A percentile compares a stretch with the other conserved stretches of the same genome.
Conservation (phyloP, 2,888 invertebrate species). For the Sericinus montela region DNA sequence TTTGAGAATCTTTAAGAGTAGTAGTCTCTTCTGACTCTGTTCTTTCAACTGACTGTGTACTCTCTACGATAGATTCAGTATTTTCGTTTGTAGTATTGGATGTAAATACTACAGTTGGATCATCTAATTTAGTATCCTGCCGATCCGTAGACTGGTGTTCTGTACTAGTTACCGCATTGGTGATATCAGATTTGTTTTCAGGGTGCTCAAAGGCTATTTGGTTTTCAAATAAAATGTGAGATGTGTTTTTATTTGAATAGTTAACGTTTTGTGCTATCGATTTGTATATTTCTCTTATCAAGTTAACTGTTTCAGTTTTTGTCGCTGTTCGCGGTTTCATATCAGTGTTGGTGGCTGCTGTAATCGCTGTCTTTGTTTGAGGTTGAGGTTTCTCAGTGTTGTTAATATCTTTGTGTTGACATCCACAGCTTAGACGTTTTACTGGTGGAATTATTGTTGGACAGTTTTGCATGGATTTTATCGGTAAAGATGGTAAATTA, state of each 20-base stretch:
- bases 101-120: not conserved
- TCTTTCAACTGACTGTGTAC: not conserved
- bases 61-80: not conserved
- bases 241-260: conserved; percentile 38
- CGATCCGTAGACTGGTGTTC: conserved; percentile 1
- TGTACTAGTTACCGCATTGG: not conserved
- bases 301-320: conserved; percentile 52
- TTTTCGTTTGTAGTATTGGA: not conserved
- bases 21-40: not conserved
- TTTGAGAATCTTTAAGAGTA: not conserved
- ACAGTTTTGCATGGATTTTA: conserved; percentile 49
- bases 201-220: conserved; percentile 3
- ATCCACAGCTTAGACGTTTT: conserved; percentile 40
- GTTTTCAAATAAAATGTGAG: conserved; percentile 34
- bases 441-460: conserved; percentile 50
- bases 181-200: conserved; percentile 2
- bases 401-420: conserved; percentile 34
- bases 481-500: conserved; percentile 28
- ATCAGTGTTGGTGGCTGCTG: conserved; percentile 51
- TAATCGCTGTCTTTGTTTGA: conserved; percentile 21
- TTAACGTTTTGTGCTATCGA: conserved; percentile 51
- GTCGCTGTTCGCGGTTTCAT: conserved; percentile 24
- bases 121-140: not conserved
- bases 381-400: conserved; percentile 2
- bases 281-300: conserved; percentile 68